Conservation (phyloP, 2,888 invertebrate species). For the Listrodromus nycthemerus region DNA sequence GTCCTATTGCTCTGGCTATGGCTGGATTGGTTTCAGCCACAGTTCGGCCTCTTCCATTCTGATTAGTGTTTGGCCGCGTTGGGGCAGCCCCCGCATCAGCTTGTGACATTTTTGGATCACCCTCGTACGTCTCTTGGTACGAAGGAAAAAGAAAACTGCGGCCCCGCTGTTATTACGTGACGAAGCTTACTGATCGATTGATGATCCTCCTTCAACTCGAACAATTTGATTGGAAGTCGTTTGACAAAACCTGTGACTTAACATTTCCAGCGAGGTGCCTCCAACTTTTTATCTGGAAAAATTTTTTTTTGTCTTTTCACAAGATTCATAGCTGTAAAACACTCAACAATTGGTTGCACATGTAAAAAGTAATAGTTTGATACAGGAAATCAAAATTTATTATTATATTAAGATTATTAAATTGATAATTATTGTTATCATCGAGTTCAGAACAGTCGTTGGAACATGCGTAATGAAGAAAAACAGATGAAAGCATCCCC, state of each 20-base stretch:
- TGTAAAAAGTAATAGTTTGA: not conserved
- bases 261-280: conserved; percentile 36
- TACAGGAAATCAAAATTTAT: not conserved
- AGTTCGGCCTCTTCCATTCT: conserved; percentile 71
- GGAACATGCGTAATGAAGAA: too few relatives aligned
- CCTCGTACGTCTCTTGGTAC: not conserved
- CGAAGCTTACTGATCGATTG: not conserved
- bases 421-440: too few relatives aligned
- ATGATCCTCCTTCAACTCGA: conserved; percentile 2
- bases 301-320: not conserved
- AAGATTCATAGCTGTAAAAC: not conserved
- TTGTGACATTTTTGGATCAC: conserved; percentile 75
- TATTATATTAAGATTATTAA: too few relatives aligned
- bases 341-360: not conserved
- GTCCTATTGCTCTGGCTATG: conserved; percentile 69
- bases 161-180: not conserved
- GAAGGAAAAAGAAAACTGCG: not conserved
- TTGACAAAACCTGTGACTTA: conserved; percentile 33
- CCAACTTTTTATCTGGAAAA: not conserved
- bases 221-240: conserved; percentile 4
- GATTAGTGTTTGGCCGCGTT: conserved; percentile 74
- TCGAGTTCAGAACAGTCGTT: too few relatives aligned
- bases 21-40: conserved; percentile 72
- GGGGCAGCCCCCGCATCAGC: conserved; percentile 73
- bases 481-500: too few relatives aligned